These are phyloP conservation scores for Hermaeophaga mercurialis DNA, from an alignment of 2,888 invertebrate genomes.

Conservation along the genomic window DNA sequence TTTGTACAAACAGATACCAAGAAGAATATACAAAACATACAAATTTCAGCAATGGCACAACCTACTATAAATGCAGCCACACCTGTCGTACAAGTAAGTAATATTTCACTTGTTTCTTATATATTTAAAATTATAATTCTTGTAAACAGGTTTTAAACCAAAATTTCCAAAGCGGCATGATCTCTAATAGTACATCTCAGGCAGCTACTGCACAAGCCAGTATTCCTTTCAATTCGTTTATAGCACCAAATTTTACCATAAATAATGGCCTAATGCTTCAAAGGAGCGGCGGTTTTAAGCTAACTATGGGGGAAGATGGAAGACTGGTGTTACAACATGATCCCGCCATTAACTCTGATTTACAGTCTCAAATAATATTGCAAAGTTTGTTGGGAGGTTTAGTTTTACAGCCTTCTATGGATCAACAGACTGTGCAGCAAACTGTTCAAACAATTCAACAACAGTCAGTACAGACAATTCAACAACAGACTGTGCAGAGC, in stretches of 20 bases:
- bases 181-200: constrained; percentile 48
- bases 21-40: constrained; percentile 54
- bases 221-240: constrained; percentile 53
- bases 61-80: constrained; percentile 51
- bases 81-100: constrained; percentile 51
- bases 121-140: background rate
- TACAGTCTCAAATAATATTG: constrained; percentile 56
- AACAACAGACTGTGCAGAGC: constrained; percentile 56
- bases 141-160: constrained; percentile 53
- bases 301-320: constrained; percentile 72
- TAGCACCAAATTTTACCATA: constrained; percentile 55
- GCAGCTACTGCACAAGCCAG: constrained; percentile 45
- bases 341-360: constrained; percentile 63
- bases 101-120: background rate
- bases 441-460: constrained; percentile 58
- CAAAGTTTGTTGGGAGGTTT: constrained; percentile 55
- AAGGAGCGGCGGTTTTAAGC: constrained; percentile 65
- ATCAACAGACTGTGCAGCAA: constrained; percentile 56
- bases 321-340: constrained; percentile 70
- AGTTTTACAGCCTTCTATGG: constrained; percentile 55
- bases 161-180: constrained; percentile 54
- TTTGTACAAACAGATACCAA: constrained; percentile 45
- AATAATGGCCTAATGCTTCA: constrained; percentile 59
- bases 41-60: constrained; percentile 53
- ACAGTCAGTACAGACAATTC: constrained; percentile 57